A percentile compares a stretch with the other conserved stretches of the same genome.
phyloP scores from a whole-genome alignment of 2,113 vertebrate species.

The Amazona vittata region DNA sequence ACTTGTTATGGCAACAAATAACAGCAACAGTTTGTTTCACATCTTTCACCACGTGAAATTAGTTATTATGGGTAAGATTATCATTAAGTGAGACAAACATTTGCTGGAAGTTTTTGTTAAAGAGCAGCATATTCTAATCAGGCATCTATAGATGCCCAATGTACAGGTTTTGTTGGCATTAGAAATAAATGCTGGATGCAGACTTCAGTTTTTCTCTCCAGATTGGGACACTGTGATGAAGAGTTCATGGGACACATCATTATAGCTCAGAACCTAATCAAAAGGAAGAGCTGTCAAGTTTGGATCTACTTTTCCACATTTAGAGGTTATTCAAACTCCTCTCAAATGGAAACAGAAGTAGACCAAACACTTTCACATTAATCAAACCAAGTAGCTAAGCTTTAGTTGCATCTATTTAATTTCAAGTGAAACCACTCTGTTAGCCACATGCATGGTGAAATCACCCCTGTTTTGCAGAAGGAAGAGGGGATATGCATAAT shows the following conservation, averaged over 20 bases:
- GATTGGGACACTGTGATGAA: not conserved
- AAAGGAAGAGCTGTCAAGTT: not conserved
- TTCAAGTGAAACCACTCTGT: not conserved
- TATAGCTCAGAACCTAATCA: not conserved
- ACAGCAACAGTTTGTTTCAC: not conserved
- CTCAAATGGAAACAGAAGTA: not conserved
- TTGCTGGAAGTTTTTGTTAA: not conserved
- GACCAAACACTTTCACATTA: not conserved
- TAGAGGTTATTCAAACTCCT: not conserved
- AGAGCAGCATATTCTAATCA: not conserved
- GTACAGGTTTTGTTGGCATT: not conserved
- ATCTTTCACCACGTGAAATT: not conserved
- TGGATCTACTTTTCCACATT: not conserved
- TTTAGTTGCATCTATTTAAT: not conserved
- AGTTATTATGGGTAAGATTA: not conserved
- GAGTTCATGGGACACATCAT: not conserved
- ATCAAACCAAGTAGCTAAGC: not conserved
- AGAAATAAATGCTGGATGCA: not conserved
- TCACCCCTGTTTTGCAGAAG: not conserved
- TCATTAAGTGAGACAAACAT: not conserved
- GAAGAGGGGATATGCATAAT: not conserved
- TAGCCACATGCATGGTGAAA: not conserved
- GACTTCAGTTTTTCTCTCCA: not conserved
- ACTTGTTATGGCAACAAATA: constrained; percentile 30
- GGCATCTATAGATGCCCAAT: not conserved